Percentiles rank a stretch among this genome's conserved stretches.
phyloP scores from a whole-genome alignment of 2,797 vertebrate species.

The Semaprochilodus insignis region DNA sequence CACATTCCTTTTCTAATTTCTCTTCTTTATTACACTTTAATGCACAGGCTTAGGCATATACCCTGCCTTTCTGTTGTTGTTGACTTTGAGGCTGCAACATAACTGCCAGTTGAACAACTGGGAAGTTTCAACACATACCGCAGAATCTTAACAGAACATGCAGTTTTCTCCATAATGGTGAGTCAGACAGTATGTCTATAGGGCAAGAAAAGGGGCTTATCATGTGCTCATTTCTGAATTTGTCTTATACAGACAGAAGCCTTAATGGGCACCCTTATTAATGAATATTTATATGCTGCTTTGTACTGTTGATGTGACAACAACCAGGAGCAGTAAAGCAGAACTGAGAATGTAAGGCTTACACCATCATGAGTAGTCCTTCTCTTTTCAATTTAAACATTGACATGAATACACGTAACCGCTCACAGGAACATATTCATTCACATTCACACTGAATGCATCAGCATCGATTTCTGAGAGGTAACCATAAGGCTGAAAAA shows the following conservation, averaged over 20 bases:
- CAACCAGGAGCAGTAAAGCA: neutral
- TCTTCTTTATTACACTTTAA: neutral
- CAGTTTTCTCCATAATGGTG: neutral
- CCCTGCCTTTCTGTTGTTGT: neutral
- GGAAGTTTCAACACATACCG: constrained; percentile 7
- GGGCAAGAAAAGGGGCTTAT: neutral
- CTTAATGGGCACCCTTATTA: too few relatives aligned
- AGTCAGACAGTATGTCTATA: neutral
- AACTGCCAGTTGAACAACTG: neutral
- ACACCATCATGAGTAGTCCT: neutral
- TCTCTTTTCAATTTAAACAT: neutral
- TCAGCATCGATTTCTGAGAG: neutral
- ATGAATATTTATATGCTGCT: neutral
- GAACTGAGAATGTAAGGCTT: neutral
- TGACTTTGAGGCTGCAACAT: neutral
- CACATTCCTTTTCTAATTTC: neutral
- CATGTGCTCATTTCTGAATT: neutral
- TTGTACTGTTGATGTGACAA: neutral
- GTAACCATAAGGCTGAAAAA: neutral
- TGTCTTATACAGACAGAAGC: too few relatives aligned
- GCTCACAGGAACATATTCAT: neutral
- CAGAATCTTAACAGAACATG: constrained; percentile 5
- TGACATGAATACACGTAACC: neutral
- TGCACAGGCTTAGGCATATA: neutral
- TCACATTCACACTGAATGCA: neutral